phyloP scores from a whole-genome alignment of 2,113 vertebrate genomes.

The Centropus bengalensis region DNA sequence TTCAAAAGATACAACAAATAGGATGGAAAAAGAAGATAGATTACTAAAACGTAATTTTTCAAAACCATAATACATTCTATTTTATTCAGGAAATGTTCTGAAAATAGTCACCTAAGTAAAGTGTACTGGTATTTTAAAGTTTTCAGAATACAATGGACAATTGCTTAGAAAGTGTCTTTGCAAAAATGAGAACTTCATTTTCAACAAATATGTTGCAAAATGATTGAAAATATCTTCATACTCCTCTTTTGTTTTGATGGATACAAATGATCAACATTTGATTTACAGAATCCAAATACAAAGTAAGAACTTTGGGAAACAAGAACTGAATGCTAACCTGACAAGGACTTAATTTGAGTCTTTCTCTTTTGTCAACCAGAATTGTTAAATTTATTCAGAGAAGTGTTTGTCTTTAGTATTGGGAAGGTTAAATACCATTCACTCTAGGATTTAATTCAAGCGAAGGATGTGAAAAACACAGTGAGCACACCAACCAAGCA shows the following conservation, averaged over 20 bases:
- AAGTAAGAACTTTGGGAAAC: background rate
- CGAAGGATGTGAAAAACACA: background rate
- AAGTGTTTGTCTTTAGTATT: background rate
- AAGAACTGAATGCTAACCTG: background rate
- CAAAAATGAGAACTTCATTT: background rate
- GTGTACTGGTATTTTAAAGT: accelerated
- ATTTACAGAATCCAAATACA: background rate
- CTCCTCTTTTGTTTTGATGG: background rate
- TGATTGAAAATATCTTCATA: background rate
- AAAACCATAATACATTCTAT: background rate
- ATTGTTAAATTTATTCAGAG: background rate
- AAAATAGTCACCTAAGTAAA: background rate
- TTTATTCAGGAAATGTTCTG: background rate
- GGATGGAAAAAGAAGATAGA: background rate
- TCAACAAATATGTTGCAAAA: background rate
- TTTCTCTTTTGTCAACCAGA: background rate
- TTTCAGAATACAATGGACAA: background rate
- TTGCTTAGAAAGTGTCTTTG: background rate
- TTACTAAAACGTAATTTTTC: background rate
- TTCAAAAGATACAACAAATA: background rate
- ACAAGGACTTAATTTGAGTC: background rate
- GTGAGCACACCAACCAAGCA: background rate
- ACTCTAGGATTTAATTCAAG: background rate
- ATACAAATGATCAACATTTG: background rate
- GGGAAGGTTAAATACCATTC: background rate